phyloP scores from a whole-genome alignment of 2,113 vertebrate genomes.

The Trematocara nigrifrons region DNA sequence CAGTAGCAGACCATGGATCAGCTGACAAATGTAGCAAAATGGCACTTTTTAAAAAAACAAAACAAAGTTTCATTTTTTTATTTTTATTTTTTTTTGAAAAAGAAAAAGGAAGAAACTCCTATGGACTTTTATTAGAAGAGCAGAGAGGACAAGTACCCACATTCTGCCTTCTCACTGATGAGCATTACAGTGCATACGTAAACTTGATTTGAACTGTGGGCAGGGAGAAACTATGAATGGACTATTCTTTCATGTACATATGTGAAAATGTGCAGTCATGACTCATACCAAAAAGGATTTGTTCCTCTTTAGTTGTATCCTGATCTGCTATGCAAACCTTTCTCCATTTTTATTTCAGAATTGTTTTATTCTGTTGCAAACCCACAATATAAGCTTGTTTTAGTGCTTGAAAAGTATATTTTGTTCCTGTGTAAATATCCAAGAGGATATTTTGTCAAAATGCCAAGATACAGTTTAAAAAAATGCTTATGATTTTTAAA shows the following conservation, averaged over 20 bases:
- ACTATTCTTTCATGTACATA: constrained; percentile 76
- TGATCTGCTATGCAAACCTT: constrained; percentile 94
- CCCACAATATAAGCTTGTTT: constrained; percentile 84
- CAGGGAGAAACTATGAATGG: constrained; percentile 69
- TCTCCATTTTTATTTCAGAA: constrained; percentile 74
- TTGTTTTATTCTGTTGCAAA: constrained; percentile 74
- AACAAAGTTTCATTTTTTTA: constrained; percentile 18
- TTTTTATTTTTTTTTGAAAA: rapidly evolving
- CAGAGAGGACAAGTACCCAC: constrained; percentile 8
- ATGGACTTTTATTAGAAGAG: constrained; percentile 40
- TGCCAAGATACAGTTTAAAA: constrained; percentile 67
- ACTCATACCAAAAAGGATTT: constrained; percentile 84
- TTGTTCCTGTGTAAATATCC: constrained; percentile 75
- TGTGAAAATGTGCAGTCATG: constrained; percentile 65
- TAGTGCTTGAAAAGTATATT: constrained; percentile 76
- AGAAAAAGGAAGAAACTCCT: constrained; percentile 41
- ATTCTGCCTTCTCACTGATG: constrained; percentile 42
- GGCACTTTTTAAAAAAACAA: constrained; percentile 75
- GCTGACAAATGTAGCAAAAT: constrained; percentile 90
- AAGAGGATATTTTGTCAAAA: constrained; percentile 72
- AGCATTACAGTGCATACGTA: constrained; percentile 59
- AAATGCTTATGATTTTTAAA: constrained; percentile 81
- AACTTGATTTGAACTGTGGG: constrained; percentile 65
- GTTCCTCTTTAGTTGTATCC: constrained; percentile 79
- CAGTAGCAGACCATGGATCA: constrained; percentile 67